These are phyloP conservation scores for Apamea sordens DNA, from an alignment of 2,888 invertebrate genomes.

Conservation along the genomic window DNA sequence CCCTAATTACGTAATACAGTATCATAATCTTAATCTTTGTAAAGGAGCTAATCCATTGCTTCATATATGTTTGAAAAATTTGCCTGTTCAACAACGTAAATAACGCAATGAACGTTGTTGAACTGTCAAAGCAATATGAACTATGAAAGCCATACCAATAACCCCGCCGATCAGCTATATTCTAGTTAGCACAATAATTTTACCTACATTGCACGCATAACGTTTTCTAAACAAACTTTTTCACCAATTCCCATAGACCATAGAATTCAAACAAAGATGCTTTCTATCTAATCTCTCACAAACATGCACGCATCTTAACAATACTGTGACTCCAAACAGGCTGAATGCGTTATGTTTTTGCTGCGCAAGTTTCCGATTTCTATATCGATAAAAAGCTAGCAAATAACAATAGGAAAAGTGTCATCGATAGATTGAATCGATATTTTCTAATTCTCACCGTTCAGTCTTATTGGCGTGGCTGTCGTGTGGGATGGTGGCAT, in stretches of 20 bases:
- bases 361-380: conserved; percentile 58
- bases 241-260: conserved; percentile 31
- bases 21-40: too few relatives aligned
- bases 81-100: too few relatives aligned
- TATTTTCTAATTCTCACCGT: conserved; percentile 65
- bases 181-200: background rate
- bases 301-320: conserved; percentile 43
- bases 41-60: too few relatives aligned
- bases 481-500: conserved; percentile 9
- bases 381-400: conserved; percentile 57
- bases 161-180: too few relatives aligned
- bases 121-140: too few relatives aligned
- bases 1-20: too few relatives aligned
- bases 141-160: too few relatives aligned
- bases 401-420: conserved; percentile 66
- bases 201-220: background rate
- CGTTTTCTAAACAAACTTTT: conserved; percentile 5
- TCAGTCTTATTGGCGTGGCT: conserved; percentile 9
- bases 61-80: too few relatives aligned
- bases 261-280: conserved; percentile 43
- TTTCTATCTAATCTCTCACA: conserved; percentile 37
- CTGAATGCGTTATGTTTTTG: conserved; percentile 46
- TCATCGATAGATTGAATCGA: conserved; percentile 46
- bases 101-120: too few relatives aligned
- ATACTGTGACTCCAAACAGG: conserved; percentile 42